Evolutionary conservation across 2,797 vertebrate species (phyloP).

Genomic region (Sebastes alutus): DNA sequence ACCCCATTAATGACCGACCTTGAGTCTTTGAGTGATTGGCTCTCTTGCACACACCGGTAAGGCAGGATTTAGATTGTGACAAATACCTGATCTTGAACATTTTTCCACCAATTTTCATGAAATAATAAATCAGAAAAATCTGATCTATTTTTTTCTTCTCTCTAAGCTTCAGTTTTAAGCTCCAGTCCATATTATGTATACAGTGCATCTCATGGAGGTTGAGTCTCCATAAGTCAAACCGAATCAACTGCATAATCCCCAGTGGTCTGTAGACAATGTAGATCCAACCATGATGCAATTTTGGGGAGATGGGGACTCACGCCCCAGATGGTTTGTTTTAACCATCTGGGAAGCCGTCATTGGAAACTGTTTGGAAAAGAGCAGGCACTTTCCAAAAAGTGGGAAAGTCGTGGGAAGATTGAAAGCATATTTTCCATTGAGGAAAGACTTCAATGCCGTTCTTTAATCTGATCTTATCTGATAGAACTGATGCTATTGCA

Average conservation of each 20-base stretch:
- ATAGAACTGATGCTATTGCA: too few relatives aligned
- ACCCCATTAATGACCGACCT: neutral
- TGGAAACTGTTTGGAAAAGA: neutral
- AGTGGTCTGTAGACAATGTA: neutral
- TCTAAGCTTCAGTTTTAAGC: neutral
- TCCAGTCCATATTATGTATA: neutral
- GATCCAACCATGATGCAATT: constrained; percentile 29
- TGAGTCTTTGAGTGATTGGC: neutral
- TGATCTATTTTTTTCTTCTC: neutral
- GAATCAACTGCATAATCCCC: neutral
- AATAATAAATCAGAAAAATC: neutral
- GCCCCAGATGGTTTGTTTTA: neutral
- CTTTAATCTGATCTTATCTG: neutral
- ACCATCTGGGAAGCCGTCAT: neutral
- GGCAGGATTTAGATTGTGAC: neutral
- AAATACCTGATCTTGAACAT: neutral
- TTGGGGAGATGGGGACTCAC: neutral
- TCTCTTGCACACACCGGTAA: neutral
- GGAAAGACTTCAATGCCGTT: neutral
- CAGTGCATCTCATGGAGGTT: neutral
- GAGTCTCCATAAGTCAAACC: neutral
- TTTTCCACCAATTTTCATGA: neutral
- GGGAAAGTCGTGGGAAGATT: neutral
- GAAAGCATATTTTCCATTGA: neutral
- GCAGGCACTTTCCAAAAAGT: neutral